These are phyloP conservation scores for Morelia viridis DNA, from an alignment of 2,797 vertebrate species.

Conservation along the genomic window DNA sequence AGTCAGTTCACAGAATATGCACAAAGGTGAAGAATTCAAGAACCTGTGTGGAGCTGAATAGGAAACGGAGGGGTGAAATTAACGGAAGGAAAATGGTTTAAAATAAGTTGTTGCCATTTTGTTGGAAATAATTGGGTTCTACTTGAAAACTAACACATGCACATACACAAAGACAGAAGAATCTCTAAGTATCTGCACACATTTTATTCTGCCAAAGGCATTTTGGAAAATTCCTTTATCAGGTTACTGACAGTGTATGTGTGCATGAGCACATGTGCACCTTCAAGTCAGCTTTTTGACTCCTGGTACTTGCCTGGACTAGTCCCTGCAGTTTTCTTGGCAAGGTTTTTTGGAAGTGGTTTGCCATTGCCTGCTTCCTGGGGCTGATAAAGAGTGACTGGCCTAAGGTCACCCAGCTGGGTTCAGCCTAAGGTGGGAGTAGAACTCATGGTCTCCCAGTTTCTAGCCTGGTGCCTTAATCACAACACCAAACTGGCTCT, in stretches of 20 bases:
- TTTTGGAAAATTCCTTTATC: background rate
- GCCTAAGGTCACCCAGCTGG: background rate
- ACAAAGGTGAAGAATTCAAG: conserved; percentile 11
- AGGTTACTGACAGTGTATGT: background rate
- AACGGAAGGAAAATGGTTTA: background rate
- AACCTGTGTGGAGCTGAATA: conserved; percentile 7
- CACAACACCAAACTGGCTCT: background rate
- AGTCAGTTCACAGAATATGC: conserved; percentile 16
- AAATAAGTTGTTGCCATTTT: background rate
- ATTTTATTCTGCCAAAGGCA: background rate
- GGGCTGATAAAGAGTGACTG: background rate
- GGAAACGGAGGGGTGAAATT: background rate
- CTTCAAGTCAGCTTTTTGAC: background rate
- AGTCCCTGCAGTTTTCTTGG: background rate
- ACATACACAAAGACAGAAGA: background rate
- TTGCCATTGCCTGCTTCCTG: background rate
- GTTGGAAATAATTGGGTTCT: conserved; percentile 1
- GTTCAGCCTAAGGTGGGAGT: background rate
- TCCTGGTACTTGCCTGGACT: background rate
- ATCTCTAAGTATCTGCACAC: background rate
- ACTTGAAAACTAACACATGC: background rate
- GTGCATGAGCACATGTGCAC: background rate
- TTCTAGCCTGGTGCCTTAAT: background rate
- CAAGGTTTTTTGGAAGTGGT: background rate
- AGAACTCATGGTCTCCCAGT: background rate